A percentile compares a stretch with the other conserved stretches of the same genome.
Evolutionary conservation across 2,888 invertebrate genomes (phyloP).

Genomic region (Euphydryas editha): DNA sequence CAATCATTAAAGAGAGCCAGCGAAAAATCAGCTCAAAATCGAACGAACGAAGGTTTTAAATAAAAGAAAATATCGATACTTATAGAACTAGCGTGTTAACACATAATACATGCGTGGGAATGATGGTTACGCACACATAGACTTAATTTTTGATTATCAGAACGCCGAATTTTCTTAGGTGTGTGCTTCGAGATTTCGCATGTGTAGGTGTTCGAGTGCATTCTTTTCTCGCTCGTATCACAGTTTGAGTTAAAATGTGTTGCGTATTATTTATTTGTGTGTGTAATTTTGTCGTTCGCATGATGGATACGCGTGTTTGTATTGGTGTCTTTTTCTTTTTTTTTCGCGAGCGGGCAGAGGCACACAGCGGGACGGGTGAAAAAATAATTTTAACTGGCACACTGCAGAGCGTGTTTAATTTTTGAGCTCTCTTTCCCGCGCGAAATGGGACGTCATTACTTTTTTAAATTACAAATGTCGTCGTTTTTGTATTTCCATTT

Average conservation of each 20-base stretch:
- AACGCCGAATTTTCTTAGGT: slow-evolving; percentile 73
- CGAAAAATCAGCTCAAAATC: slow-evolving; percentile 48
- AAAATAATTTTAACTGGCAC: slow-evolving; percentile 83
- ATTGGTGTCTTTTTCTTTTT: slow-evolving; percentile 76
- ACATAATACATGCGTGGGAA: slow-evolving; percentile 75
- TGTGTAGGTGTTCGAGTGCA: slow-evolving; percentile 70
- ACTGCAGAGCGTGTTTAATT: slow-evolving; percentile 77
- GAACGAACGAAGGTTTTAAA: slow-evolving; percentile 48
- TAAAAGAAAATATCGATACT: slow-evolving; percentile 47
- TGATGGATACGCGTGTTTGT: slow-evolving; percentile 79
- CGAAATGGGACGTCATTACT: slow-evolving; percentile 82
- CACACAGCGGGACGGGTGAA: slow-evolving; percentile 72
- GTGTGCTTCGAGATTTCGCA: slow-evolving; percentile 54
- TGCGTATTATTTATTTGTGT: slow-evolving; percentile 56
- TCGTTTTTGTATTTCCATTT: slow-evolving; percentile 60
- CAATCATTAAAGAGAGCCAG: slow-evolving; percentile 68
- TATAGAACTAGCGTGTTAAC: slow-evolving; percentile 75
- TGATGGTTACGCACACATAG: slow-evolving; percentile 58
- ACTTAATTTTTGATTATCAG: slow-evolving; percentile 74
- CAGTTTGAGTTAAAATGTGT: slow-evolving; percentile 52
- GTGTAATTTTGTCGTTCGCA: slow-evolving; percentile 70
- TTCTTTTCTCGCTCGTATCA: slow-evolving; percentile 66
- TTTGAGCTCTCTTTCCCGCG: slow-evolving; percentile 80
- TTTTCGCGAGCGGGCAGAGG: slow-evolving; percentile 57
- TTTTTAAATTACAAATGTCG: slow-evolving; percentile 80